These are phyloP conservation scores for Anaspis maculata DNA, from an alignment of 2,888 invertebrate species.

Conservation along the genomic window DNA sequence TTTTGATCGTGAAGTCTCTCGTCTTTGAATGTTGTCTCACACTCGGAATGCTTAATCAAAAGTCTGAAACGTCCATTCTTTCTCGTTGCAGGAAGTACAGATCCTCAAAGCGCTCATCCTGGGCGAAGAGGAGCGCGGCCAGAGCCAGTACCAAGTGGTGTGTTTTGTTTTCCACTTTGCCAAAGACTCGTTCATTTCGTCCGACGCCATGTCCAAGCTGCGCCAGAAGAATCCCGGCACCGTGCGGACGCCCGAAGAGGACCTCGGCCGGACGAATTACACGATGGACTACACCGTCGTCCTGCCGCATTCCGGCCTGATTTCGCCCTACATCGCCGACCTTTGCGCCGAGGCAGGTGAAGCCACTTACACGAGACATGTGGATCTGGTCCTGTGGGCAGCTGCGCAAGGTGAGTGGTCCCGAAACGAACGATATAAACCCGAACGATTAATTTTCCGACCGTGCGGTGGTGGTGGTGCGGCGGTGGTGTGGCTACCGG, in stretches of 20 bases:
- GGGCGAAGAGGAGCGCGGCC: conserved; percentile 88
- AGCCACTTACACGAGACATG: conserved; percentile 67
- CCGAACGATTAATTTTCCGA: conserved; percentile 3
- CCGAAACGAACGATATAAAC: too few species aligned
- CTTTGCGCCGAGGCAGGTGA: conserved; percentile 73
- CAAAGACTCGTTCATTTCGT: conserved; percentile 89
- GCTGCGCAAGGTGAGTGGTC: conserved; percentile 59
- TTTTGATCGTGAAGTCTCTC: too few species aligned
- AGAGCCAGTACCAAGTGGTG: conserved; percentile 79
- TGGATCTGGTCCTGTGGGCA: conserved; percentile 73
- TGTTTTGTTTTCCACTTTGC: conserved; percentile 87
- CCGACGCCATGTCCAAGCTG: conserved; percentile 93
- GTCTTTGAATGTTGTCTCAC: too few species aligned
- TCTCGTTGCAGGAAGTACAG: conserved; percentile 82
- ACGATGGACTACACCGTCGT: conserved; percentile 78
- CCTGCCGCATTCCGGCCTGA: conserved; percentile 55
- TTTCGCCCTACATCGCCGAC: conserved; percentile 65
- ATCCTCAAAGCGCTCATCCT: conserved; percentile 81
- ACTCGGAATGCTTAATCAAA: too few species aligned
- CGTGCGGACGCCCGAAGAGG: conserved; percentile 77
- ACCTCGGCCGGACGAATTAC: conserved; percentile 73
- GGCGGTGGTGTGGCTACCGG: too few species aligned
- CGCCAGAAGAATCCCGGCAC: conserved; percentile 60
- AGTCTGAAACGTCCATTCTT: too few species aligned
- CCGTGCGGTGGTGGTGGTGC: too few species aligned